phyloP scores from a whole-genome alignment of 2,797 vertebrate species.

The Odontamblyopus rebecca region DNA sequence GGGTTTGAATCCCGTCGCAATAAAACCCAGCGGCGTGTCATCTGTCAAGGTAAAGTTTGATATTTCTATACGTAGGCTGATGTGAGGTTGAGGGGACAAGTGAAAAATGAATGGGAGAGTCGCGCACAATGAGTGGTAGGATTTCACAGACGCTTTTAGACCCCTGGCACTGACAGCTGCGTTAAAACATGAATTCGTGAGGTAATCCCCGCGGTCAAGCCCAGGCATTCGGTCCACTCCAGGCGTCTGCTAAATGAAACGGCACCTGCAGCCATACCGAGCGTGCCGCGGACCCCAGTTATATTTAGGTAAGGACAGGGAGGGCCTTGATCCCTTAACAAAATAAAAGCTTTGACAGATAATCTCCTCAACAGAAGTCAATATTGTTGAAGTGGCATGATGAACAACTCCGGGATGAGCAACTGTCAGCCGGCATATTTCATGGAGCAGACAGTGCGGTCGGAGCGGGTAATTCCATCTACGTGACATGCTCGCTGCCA shows the following conservation, averaged over 20 bases:
- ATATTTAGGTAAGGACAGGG: conserved; percentile 82
- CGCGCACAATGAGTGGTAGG: conserved; percentile 48
- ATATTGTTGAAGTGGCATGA: conserved; percentile 77
- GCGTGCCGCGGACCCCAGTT: conserved; percentile 69
- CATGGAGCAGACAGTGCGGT: conserved; percentile 46
- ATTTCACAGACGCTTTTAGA: conserved; percentile 82
- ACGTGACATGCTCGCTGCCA: conserved; percentile 32
- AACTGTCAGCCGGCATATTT: conserved; percentile 63
- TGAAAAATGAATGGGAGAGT: conserved; percentile 67
- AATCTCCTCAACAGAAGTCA: conserved; percentile 79
- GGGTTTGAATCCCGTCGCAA: conserved; percentile 29
- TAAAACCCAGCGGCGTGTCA: conserved; percentile 14
- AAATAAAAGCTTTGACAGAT: conserved; percentile 79
- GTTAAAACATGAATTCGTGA: conserved; percentile 87
- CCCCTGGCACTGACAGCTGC: conserved; percentile 81
- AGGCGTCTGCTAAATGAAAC: conserved; percentile 82
- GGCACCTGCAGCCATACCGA: conserved; percentile 69
- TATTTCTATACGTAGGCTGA: conserved; percentile 25
- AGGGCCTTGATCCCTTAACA: conserved; percentile 83
- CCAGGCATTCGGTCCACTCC: conserved; percentile 79
- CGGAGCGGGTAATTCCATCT: conserved; percentile 58
- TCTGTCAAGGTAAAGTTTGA: conserved; percentile 16
- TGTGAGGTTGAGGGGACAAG: conserved; percentile 30
- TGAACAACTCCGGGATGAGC: conserved; percentile 64
- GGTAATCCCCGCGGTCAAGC: conserved; percentile 81